Conservation (phyloP, 2,113 vertebrate genomes). For the Lycocorax pyrrhopterus region DNA sequence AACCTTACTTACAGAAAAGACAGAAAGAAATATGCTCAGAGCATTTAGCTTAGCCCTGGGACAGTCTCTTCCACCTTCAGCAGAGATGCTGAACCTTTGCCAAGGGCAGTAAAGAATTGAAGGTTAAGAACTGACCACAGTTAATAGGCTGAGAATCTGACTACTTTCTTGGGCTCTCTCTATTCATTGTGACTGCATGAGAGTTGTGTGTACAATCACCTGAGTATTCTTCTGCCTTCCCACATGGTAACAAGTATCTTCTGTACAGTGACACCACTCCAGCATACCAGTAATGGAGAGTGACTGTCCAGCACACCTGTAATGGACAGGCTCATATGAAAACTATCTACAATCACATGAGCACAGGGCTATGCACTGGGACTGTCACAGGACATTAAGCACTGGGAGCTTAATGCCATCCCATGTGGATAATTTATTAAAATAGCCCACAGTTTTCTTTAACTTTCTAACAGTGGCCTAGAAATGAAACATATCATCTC, state of each 20-base stretch:
- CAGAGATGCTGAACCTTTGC: background rate
- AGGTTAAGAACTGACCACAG: background rate
- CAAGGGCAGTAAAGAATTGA: background rate
- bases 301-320: background rate
- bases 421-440: background rate
- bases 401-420: background rate
- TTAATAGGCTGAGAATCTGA: background rate
- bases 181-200: background rate
- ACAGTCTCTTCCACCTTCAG: background rate
- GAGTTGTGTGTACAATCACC: rapidly evolving
- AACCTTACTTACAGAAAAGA: background rate
- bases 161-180: background rate
- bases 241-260: background rate
- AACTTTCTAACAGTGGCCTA: background rate
- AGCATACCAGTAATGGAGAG: background rate
- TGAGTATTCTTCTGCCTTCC: background rate
- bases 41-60: background rate
- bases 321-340: background rate
- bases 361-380: background rate
- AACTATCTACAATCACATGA: background rate
- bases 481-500: background rate
- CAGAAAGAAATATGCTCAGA: background rate
- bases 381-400: background rate
- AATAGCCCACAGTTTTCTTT: background rate
- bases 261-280: background rate